These are phyloP conservation scores for Tromatobia lineatoria DNA, from an alignment of 2,888 invertebrate species.

Conservation along the genomic window DNA sequence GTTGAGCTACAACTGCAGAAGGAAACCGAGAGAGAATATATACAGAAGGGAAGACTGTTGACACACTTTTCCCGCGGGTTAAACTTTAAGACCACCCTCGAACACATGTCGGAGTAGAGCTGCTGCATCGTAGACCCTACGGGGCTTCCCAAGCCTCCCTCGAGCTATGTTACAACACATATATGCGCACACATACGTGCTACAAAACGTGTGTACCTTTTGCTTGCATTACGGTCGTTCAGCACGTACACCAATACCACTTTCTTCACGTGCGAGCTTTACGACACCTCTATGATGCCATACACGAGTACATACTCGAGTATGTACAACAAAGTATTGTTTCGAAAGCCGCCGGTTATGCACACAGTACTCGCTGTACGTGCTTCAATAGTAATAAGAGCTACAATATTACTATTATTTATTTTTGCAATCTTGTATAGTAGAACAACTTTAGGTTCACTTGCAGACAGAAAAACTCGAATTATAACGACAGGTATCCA, in stretches of 20 bases:
- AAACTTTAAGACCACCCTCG: constrained; percentile 66
- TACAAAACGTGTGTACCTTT: constrained; percentile 5
- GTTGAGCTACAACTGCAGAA: not conserved
- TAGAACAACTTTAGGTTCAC: no score
- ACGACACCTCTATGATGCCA: constrained; percentile 8
- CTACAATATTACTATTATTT: not conserved
- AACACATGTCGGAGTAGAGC: constrained; percentile 56
- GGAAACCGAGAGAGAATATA: constrained; percentile 10
- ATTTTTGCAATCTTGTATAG: no score
- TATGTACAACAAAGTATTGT: constrained; percentile 31
- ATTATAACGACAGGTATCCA: no score
- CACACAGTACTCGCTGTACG: not conserved
- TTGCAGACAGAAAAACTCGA: no score
- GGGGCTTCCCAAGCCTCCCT: constrained; percentile 62
- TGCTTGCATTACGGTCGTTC: constrained; percentile 30
- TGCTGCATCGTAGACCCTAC: constrained; percentile 56
- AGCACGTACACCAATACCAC: constrained; percentile 1
- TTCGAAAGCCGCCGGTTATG: constrained; percentile 10
- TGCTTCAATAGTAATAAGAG: not conserved
- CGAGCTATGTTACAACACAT: constrained; percentile 40
- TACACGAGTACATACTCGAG: constrained; percentile 28
- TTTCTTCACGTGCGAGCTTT: constrained; percentile 8
- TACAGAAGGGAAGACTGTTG: constrained; percentile 58
- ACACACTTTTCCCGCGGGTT: constrained; percentile 67
- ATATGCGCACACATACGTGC: not conserved